Evolutionary conservation across 2,888 invertebrate genomes (phyloP).

Genomic region (Fragum fragum): DNA sequence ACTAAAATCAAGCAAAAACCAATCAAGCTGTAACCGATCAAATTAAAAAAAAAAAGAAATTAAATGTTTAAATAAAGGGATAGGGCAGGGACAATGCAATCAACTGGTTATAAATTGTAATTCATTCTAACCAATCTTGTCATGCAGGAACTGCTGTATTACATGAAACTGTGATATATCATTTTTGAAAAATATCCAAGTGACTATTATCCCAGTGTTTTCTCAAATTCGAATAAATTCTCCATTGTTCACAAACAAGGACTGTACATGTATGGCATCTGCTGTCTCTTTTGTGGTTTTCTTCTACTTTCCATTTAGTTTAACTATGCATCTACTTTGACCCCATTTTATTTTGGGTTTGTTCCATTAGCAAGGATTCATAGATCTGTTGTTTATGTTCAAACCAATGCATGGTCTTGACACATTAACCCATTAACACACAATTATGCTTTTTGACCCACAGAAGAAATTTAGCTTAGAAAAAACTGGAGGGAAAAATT

Average conservation of each 20-base stretch:
- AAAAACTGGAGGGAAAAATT: background rate
- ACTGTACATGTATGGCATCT: conserved; percentile 21
- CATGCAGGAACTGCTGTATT: too few relatives aligned
- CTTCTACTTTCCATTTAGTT: conserved; percentile 12
- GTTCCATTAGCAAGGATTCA: background rate
- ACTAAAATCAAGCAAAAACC: too few relatives aligned
- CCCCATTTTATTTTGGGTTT: conserved; percentile 12
- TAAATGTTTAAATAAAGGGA: too few relatives aligned
- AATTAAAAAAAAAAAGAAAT: too few relatives aligned
- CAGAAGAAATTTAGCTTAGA: background rate
- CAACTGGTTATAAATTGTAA: too few relatives aligned
- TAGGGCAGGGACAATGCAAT: too few relatives aligned
- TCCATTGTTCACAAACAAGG: background rate
- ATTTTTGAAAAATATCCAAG: too few relatives aligned
- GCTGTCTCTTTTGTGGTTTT: conserved; percentile 13
- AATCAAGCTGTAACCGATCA: too few relatives aligned
- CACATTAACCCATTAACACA: conserved; percentile 5
- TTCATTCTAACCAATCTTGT: too few relatives aligned
- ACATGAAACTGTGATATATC: too few relatives aligned
- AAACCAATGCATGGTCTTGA: conserved; percentile 14
- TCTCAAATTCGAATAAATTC: too few relatives aligned
- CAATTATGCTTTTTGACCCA: background rate
- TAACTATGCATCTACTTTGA: conserved; percentile 19
- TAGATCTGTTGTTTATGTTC: conserved; percentile 6
- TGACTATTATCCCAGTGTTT: too few relatives aligned